A percentile compares a stretch with the other conserved stretches of the same genome.
These are phyloP conservation scores for Ploceus nigricollis DNA, from an alignment of 2,113 vertebrate genomes.

Conservation along the genomic window DNA sequence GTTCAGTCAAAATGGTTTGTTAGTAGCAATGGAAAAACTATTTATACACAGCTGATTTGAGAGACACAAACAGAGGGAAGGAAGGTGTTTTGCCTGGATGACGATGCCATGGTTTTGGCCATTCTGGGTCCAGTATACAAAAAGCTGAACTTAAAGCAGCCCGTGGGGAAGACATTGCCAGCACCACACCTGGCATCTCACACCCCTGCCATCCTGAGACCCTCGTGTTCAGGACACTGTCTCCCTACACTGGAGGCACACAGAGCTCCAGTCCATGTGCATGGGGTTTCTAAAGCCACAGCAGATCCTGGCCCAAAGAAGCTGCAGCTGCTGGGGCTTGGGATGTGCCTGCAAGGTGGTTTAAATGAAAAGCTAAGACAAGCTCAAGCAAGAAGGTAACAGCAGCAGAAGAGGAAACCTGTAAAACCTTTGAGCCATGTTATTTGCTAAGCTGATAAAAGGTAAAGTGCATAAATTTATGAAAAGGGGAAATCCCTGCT, in stretches of 20 bases:
- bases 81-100: not conserved
- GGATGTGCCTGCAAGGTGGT: not conserved
- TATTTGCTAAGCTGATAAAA: conserved; percentile 60
- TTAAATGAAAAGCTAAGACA: not conserved
- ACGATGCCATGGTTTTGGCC: not conserved
- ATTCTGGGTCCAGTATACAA: not conserved
- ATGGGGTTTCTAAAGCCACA: not conserved
- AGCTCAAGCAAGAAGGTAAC: not conserved
- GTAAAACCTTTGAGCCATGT: conserved; percentile 30
- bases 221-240: not conserved
- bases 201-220: not conserved
- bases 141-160: not conserved
- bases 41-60: not conserved
- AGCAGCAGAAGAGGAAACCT: conserved; percentile 27
- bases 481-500: conserved; percentile 33
- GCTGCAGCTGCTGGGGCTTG: not conserved
- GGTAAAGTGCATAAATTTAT: not conserved
- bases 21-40: not conserved
- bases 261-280: not conserved
- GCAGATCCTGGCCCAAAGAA: not conserved
- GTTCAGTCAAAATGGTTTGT: not conserved
- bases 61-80: not conserved
- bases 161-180: not conserved
- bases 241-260: not conserved
- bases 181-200: not conserved